phyloP scores from a whole-genome alignment of 2,888 invertebrate species.

The Drosophila birchii region DNA sequence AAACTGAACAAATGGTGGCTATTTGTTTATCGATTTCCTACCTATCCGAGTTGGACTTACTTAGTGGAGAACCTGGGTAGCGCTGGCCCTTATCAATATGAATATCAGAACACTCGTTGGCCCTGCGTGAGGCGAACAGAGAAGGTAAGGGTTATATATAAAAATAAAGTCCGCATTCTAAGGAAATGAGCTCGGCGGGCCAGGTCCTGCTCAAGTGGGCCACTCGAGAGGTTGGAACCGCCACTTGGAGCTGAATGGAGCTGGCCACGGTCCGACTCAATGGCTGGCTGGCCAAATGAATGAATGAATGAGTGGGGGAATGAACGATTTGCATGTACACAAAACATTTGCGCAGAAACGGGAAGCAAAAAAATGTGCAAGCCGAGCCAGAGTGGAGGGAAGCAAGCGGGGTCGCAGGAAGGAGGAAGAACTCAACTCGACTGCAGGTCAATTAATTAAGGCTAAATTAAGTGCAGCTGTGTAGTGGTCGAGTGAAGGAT shows the following conservation, averaged over 20 bases:
- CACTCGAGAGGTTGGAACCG: slow-evolving; percentile 70
- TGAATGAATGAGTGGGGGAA: slow-evolving; percentile 34
- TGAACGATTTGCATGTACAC: slow-evolving; percentile 71
- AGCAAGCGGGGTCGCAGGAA: slow-evolving; percentile 8
- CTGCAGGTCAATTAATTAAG: slow-evolving; percentile 79
- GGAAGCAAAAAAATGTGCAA: slow-evolving; percentile 33
- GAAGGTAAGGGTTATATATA: slow-evolving; percentile 8
- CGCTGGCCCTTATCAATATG: slow-evolving; percentile 14
- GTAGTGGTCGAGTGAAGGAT: slow-evolving; percentile 46
- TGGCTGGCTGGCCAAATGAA: slow-evolving; percentile 16
- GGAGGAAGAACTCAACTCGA: slow-evolving; percentile 57
- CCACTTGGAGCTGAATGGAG: slow-evolving; percentile 74
- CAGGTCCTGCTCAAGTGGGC: slow-evolving; percentile 61
- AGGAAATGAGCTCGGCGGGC: slow-evolving; percentile 49
- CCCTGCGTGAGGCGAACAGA: slow-evolving; percentile 4
- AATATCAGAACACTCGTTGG: slow-evolving; percentile 17
- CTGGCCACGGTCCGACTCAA: slow-evolving; percentile 61
- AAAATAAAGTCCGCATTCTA: slow-evolving; percentile 62
- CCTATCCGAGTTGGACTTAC: slow-evolving; percentile 10
- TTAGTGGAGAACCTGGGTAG: background rate
- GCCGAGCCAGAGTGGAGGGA: background rate
- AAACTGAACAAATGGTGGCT: slow-evolving; percentile 15
- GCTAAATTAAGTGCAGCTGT: slow-evolving; percentile 76
- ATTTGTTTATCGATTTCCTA: slow-evolving; percentile 35
- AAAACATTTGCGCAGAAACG: slow-evolving; percentile 70